phyloP scores from a whole-genome alignment of 2,888 invertebrate species.

The Listrodromus nycthemerus region DNA sequence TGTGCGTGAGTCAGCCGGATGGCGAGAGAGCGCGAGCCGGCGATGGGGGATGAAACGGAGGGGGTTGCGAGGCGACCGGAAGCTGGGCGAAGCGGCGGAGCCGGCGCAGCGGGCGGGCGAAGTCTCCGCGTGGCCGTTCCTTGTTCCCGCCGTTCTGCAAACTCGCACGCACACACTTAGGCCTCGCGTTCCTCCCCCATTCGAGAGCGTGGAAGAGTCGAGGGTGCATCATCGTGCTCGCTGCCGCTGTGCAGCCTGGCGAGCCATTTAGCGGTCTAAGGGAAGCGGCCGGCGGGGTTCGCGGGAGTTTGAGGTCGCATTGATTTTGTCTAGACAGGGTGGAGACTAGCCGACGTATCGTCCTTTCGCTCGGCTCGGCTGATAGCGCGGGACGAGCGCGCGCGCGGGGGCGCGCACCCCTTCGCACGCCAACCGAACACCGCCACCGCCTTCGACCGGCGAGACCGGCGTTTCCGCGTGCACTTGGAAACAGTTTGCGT shows the following conservation, averaged over 20 bases:
- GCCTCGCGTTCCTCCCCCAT: background rate
- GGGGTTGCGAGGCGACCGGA: slow-evolving; percentile 37
- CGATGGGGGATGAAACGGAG: background rate
- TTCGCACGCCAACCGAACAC: slow-evolving; percentile 31
- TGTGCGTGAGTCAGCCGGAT: slow-evolving; percentile 24
- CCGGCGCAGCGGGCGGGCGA: slow-evolving; percentile 6
- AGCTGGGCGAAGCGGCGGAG: slow-evolving; percentile 12
- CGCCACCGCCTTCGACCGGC: slow-evolving; percentile 45
- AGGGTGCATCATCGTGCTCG: slow-evolving; percentile 32
- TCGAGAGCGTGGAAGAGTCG: slow-evolving; percentile 11
- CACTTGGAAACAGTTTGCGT: slow-evolving; percentile 64
- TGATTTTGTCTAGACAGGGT: slow-evolving; percentile 84
- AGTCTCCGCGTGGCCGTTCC: background rate
- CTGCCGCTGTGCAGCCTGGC: slow-evolving; percentile 26
- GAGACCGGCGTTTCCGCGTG: slow-evolving; percentile 60
- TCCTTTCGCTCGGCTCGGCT: slow-evolving; percentile 73
- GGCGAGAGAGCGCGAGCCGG: background rate
- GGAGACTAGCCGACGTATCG: slow-evolving; percentile 79
- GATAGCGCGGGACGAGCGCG: slow-evolving; percentile 33
- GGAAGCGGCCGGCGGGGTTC: slow-evolving; percentile 67
- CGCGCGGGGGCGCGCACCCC: slow-evolving; percentile 58
- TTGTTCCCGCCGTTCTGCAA: slow-evolving; percentile 1
- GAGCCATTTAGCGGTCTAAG: slow-evolving; percentile 66
- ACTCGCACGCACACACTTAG: slow-evolving; percentile 11
- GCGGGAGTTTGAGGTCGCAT: slow-evolving; percentile 80